These are phyloP conservation scores for Apostichopus leukothele DNA, from an alignment of 53 echinoderm and acorn worm genomes.

Conservation along the genomic window DNA sequence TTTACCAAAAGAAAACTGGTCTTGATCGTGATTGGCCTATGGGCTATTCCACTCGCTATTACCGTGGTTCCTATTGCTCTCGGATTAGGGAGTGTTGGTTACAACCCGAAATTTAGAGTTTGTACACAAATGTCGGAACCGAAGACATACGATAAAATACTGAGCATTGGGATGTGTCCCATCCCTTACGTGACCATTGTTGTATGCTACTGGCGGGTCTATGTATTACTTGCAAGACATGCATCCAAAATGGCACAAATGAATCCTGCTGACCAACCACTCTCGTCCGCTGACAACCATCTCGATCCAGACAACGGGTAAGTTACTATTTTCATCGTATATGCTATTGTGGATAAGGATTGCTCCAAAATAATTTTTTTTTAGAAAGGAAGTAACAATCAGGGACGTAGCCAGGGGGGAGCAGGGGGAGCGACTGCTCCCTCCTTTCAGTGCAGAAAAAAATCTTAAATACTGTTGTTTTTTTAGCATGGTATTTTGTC, in stretches of 20 bases:
- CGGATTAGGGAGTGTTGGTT: slow-evolving; percentile 63
- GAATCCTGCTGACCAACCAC: not conserved
- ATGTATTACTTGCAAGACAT: not conserved
- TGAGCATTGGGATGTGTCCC: slow-evolving; percentile 36
- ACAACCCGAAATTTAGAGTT: slow-evolving; percentile 53
- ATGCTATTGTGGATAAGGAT: too few species aligned
- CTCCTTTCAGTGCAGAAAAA: too few species aligned
- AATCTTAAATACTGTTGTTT: too few species aligned
- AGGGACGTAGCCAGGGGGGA: too few species aligned
- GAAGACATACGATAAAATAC: slow-evolving; percentile 35
- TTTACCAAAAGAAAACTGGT: slow-evolving; percentile 30
- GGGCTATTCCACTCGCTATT: slow-evolving; percentile 46
- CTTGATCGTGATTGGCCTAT: slow-evolving; percentile 12
- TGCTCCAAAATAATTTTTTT: too few species aligned
- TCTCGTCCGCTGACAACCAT: slow-evolving; percentile 20
- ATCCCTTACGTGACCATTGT: slow-evolving; percentile 34
- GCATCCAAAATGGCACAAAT: not conserved
- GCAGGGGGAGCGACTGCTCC: too few species aligned
- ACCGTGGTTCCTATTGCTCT: slow-evolving; percentile 24
- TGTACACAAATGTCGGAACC: slow-evolving; percentile 51
- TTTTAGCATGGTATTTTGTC: too few species aligned
- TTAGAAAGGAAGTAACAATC: too few species aligned
- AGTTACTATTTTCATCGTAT: not conserved
- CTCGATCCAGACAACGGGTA: not conserved
- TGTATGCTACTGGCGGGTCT: slow-evolving; percentile 21